Base-by-base conservation (phyloP, 2,888 invertebrate species). In the Chorisops tibialis region DNA sequence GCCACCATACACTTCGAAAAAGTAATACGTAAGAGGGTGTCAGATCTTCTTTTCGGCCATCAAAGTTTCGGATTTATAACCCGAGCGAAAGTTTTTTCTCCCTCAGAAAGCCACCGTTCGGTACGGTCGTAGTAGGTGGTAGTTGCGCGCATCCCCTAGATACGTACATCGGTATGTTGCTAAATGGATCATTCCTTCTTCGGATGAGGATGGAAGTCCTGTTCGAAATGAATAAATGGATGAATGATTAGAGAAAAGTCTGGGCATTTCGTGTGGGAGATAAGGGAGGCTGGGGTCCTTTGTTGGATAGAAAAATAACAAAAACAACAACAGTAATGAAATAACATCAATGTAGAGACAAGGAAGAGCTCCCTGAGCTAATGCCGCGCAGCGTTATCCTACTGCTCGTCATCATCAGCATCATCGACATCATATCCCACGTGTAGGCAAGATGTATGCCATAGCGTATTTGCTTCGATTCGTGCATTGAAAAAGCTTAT, bases 41-140 rank as follows among this genome's bases (percentile, higher is more conserved):
- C 43, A 43, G 38, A 37, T 59, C 47, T 56, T 43, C 56, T 48
- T 56, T 59, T 47, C 59, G 59, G 59, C 59, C 59, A 59, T 59
- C 48, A 48, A 47, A 14, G 19, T 59, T 58, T 37, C 21, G 37
- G 37, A 59, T 59, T 59, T 59, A 16, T 24, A 16, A 35, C 35
- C 37, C 47, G 18, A 19, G 48, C 45, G 18, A 56, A 41, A 41
- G 21, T 56, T 56, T 50, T 30, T 21, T 19, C n/a, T 43, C 45
- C 43, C 43, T 30, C 19, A 30, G 14, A n/a, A 39, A 56, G 43
- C 30, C 45, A 21, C 30, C 56, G 30, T 38, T 56, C n/a, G n/a
- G n/a, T n/a, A n/a, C n/a, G n/a, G n/a, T n/a, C n/a, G n/a, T 56
- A 43, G 45, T 56, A 30, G 30, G 30, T 30, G 30, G 30, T 30